Conservation (phyloP, 2,888 invertebrate genomes). For the Lypha dubia region DNA sequence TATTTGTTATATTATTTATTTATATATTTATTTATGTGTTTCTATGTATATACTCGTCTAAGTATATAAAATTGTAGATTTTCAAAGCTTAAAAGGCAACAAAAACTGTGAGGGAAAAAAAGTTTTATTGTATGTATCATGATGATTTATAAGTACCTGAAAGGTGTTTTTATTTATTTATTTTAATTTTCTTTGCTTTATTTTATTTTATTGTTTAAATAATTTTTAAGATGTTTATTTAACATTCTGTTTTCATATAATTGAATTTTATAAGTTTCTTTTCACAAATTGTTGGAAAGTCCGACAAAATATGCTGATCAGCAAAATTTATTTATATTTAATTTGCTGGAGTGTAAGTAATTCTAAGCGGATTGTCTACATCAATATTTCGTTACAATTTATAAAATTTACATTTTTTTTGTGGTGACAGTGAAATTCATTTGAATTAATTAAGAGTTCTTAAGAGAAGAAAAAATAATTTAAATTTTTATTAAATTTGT, state of each 20-base stretch:
- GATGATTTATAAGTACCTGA: slow-evolving; percentile 74
- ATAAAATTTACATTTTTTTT: no score
- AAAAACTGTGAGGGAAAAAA: slow-evolving; percentile 23
- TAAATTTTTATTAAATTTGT: no score
- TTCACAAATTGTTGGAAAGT: slow-evolving; percentile 21
- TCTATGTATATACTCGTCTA: slow-evolving; percentile 20
- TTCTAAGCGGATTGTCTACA: slow-evolving; percentile 20
- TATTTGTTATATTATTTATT: background rate
- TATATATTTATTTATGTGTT: slow-evolving; percentile 25
- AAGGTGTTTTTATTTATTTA: slow-evolving; percentile 71
- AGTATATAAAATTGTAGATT: no score
- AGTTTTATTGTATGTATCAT: slow-evolving; percentile 60
- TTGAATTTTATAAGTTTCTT: slow-evolving; percentile 44
- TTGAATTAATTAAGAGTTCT: no score
- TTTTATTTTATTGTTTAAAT: slow-evolving; percentile 56
- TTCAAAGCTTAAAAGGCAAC: slow-evolving; percentile 33
- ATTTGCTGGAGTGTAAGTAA: slow-evolving; percentile 17
- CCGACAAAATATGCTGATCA: slow-evolving; percentile 34
- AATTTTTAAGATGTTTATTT: slow-evolving; percentile 57
- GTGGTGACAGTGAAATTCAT: no score
- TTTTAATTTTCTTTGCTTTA: slow-evolving; percentile 34
- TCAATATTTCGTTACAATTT: background rate
- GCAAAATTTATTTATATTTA: slow-evolving; percentile 18
- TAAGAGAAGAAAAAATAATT: no score
- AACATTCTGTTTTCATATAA: slow-evolving; percentile 43